Base-by-base conservation (phyloP, 2,113 vertebrate species). In the Gadus chalcogrammus region DNA sequence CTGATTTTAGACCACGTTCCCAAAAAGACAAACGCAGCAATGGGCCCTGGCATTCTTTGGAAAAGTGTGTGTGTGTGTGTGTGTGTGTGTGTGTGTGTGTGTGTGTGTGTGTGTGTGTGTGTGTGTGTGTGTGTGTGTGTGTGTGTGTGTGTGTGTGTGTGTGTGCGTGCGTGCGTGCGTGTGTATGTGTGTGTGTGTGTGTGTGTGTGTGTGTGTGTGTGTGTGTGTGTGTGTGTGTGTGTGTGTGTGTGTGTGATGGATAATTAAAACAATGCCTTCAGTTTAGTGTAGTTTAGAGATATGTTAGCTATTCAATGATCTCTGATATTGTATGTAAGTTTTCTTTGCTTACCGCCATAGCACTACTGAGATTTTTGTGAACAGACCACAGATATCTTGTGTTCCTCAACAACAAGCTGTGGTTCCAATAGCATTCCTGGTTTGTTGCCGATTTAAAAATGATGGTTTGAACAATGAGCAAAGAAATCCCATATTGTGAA, bases 401-500 rank as follows among this genome's bases (percentile, higher is more conserved):
- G 11, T 12, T 61, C 12, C 22, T 61, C 6, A 48, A 11, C 42
- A 48, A 48, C 42, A 48, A 48, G 8, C 12, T 24, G 18, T 12
- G 24, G 20, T 9, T 58, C 16, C 16, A 27, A 24, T 3, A 31
- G 28, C 62, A 64, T 17, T 9, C 27, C 28, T 64, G 62, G 12
- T 5, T 28, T 15, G 16, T 64, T 73, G 72, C 75, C 68, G 75
- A 15, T 24, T 6, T 59, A 0, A 68, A 73, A 71, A 55, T 65
- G 52, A n/a, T 53, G 64, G 53, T 38, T 63, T 80, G 73, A 67
- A 64, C 24, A 16, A 4, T 27, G 56, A 48, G n/a, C 55, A 58
- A 58, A 16, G 55, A n/a, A n/a, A n/a, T 17, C 55, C 4, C 18
- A 3, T 78, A 3, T 78, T 78, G 72, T 61, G 67, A 76, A 84